Conservation (phyloP, 2,113 vertebrate genomes). For the Platichthys flesus region DNA sequence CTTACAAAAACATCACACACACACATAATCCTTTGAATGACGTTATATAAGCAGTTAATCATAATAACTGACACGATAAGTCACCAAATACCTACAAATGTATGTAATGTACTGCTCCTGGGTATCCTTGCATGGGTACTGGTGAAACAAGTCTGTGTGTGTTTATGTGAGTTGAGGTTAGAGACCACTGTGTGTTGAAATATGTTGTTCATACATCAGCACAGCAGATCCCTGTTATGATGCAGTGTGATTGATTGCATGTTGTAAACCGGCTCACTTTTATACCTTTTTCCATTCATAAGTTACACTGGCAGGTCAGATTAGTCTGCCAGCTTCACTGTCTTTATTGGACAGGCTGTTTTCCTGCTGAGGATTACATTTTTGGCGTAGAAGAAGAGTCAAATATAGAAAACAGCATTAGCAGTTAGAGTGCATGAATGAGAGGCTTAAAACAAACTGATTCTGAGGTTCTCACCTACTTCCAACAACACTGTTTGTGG, state of each 20-base stretch:
- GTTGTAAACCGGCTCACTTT: not conserved
- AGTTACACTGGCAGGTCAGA: not conserved
- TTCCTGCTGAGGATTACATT: too few species aligned
- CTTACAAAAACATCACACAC: not conserved
- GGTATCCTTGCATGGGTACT: not conserved
- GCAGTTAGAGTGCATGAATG: not conserved
- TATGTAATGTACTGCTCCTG: not conserved
- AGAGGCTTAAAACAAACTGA: not conserved
- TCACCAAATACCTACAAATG: not conserved
- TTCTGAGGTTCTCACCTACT: not conserved
- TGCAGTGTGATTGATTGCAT: not conserved
- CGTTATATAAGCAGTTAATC: not conserved
- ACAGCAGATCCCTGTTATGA: not conserved
- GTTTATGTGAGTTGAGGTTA: not conserved
- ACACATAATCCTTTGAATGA: not conserved
- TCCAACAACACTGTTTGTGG: conserved; percentile 28
- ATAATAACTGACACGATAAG: not conserved
- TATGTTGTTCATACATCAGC: not conserved
- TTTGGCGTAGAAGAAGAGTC: not conserved
- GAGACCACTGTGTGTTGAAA: not conserved
- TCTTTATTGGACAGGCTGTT: not conserved
- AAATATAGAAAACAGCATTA: conserved; percentile 8
- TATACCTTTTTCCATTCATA: not conserved
- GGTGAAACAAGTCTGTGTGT: not conserved
- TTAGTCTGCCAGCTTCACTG: not conserved